Percentiles rank a stretch among this genome's conserved stretches.
Conservation (phyloP, 2,888 invertebrate species). For the Xestoiulus laeticollis region DNA sequence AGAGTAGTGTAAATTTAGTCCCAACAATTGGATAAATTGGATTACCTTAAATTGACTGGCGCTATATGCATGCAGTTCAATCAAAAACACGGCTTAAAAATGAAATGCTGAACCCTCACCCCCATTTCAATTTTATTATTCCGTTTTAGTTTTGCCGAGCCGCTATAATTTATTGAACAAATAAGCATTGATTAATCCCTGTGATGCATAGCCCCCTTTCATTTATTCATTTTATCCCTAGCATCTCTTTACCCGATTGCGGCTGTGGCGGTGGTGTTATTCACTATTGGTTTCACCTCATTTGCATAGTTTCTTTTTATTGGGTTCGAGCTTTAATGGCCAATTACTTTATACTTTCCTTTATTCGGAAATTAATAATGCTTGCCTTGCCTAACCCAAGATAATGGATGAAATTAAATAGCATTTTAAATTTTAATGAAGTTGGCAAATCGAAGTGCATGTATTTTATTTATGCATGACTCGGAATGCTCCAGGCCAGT, state of each 20-base stretch:
- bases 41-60: no score
- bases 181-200: conserved; percentile 42
- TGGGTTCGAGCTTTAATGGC: not conserved
- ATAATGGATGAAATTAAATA: conserved; percentile 24
- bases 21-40: no score
- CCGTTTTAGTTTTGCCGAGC: not conserved
- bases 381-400: conserved; percentile 38
- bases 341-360: conserved; percentile 40
- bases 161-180: conserved; percentile 39
- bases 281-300: not conserved
- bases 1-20: not conserved
- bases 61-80: not conserved
- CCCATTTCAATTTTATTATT: conserved; percentile 7
- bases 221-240: not conserved
- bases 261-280: not conserved
- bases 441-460: conserved; percentile 45
- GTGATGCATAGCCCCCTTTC: not conserved
- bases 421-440: conserved; percentile 46
- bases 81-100: not conserved
- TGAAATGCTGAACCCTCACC: not conserved
- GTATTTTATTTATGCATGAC: conserved; percentile 4
- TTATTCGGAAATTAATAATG: conserved; percentile 42
- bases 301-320: conserved; percentile 1
- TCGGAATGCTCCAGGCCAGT: no score
- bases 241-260: not conserved